Evolutionary conservation across 2,797 vertebrate species (phyloP), one percentile per base, ranked within the genome.

Genomic region (Sebastes iracundus): DNA sequence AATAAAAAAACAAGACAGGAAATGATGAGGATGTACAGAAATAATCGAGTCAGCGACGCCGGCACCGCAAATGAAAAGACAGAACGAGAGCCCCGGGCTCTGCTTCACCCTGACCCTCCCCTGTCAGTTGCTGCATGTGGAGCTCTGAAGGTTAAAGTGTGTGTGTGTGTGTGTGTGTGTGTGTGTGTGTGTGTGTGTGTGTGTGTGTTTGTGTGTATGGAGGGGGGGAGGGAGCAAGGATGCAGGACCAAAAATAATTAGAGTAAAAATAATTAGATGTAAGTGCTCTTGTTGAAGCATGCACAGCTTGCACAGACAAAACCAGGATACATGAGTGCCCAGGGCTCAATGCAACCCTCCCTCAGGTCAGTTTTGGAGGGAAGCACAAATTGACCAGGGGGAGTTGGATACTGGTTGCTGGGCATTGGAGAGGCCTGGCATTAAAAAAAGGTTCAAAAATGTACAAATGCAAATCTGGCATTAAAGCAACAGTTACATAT

Each of bases 231-330:
- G 78, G 49, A 58, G 32, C 2, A 55, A 63, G 62, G 32, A 74
- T 42, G 85, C 75, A 70, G 68, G 42, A 84, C 78, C 67, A 75
- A 90, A 95, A 93, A 94, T 91, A 94, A 94, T 94, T 94, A 93
- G 90, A 92, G 89, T 92, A 94, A 92, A 94, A 93, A 90, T 93
- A 94, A 95, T 94, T 92, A 92, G 82, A 92, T 82, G 75, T 82
- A 92, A 83, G 85, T 82, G 63, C 78, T 92, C 86, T 87, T 86
- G 86, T 81, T 92, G 84, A 84, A 90, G 88, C 90, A 87, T 90
- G 82, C 76, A 88, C 32, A 75, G 79, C 72, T 76, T 87, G 68
- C 72, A 81, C 35, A 85, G 88, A 88, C 81, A 75, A 87, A 85
- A 80, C 23, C 9, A 55, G 74, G 68, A 87, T 60, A 61, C 22